A percentile compares a stretch with the other conserved stretches of the same genome.
These are phyloP conservation scores for Megaceryle maxima DNA, from an alignment of 2,113 vertebrate genomes.

Conservation along the genomic window DNA sequence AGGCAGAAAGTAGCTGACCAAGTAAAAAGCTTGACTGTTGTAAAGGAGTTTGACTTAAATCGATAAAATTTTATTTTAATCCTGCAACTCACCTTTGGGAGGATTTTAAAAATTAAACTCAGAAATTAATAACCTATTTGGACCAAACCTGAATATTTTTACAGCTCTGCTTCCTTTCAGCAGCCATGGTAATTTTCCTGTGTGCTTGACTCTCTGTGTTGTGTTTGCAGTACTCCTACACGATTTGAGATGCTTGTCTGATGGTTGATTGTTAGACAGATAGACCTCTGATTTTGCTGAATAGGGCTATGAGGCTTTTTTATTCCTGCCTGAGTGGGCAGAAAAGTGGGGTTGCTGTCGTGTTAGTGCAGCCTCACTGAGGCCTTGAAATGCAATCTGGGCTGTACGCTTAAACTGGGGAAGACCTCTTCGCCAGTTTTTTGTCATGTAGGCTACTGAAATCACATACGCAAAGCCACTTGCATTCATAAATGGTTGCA, in stretches of 20 bases:
- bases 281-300: not conserved
- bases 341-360: not conserved
- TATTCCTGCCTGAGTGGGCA: not conserved
- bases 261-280: not conserved
- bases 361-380: not conserved
- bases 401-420: not conserved
- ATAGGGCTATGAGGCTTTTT: not conserved
- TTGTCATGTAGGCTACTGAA: not conserved
- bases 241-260: not conserved
- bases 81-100: not conserved
- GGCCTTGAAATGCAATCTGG: not conserved
- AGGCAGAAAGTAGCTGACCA: not conserved
- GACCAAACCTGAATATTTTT: not conserved
- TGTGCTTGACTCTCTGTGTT: accelerated
- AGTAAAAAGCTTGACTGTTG: not conserved
- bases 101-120: not conserved
- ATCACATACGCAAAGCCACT: not conserved
- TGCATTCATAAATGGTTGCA: not conserved
- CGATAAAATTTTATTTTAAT: not conserved
- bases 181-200: accelerated
- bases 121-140: not conserved
- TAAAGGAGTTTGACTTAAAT: not conserved
- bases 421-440: not conserved
- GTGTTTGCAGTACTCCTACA: not conserved
- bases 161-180: not conserved